Evolutionary conservation across 1,140 invertebrate species (phyloP), one percentile per base, ranked within the genome.

Genomic region (Lordiphosa mommai): DNA sequence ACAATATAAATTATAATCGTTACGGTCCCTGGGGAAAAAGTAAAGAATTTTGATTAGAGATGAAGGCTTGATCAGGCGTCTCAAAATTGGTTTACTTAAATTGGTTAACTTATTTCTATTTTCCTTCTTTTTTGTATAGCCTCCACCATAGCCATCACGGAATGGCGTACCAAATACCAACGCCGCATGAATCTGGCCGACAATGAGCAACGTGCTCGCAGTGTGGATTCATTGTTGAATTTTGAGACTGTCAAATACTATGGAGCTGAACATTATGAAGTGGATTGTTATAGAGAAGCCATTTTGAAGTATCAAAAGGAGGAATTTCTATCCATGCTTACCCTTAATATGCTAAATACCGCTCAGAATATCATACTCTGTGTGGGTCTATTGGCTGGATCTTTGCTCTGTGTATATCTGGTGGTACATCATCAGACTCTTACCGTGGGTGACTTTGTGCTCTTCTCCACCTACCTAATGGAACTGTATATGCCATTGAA

Each of bases 221-320:
- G 95, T 57, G 97, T 99, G 0, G 98, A 99, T 88, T 98, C 97
- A n/a, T 90, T 99, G 30, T 91, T 99, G 0, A 99, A 99, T 90
- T 99, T 97, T 90, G 97, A 99, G 91, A 99, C 98, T 3, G 97
- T 99, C 0, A 99, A 99, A 89, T 99, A 99, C 90, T 99, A 99
- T 86, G 95, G 95, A 17, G 96, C 96, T 13, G 97, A 99, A 89
- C 77, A 92, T 6, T 98, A 97, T 89, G 98, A 99, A 91, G 94
- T 96, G 0, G 89, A 95, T 40, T 92, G 93, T 37, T 99, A 98
- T 84, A 91, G 92, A 60, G 93, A 94, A 30, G 93, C 96, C 9
- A 95, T 99, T 74, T 68, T 93, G 2, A 92, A 93, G 57, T 98
- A 92, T 88, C 96, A 98, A 93, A 90, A 90, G 82, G 95, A 97